Percentiles rank a stretch among this genome's conserved stretches.
phyloP scores from a whole-genome alignment of 2,888 invertebrate genomes.

The Brachyptera putata region DNA sequence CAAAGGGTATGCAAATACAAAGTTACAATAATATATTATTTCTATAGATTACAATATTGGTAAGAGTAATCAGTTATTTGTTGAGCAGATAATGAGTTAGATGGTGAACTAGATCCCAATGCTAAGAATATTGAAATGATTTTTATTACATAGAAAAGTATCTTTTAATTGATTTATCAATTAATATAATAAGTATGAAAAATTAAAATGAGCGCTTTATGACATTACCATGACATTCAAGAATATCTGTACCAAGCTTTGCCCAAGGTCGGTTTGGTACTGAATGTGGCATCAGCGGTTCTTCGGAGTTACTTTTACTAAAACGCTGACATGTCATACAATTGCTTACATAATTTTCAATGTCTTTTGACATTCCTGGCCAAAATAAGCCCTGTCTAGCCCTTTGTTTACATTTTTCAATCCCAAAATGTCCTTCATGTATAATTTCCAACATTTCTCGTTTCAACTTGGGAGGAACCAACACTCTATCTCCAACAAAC shows the following conservation, averaged over 20 bases:
- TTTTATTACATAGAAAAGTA: no score
- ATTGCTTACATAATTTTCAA: constrained; percentile 33
- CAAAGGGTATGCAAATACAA: no score
- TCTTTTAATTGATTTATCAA: no score
- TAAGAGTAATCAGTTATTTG: no score
- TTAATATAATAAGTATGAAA: no score
- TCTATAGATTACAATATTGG: no score
- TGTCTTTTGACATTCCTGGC: constrained; percentile 33
- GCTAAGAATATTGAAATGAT: no score
- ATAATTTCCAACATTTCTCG: background rate
- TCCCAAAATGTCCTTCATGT: constrained; percentile 20
- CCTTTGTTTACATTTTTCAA: constrained; percentile 5
- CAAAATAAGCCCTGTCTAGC: constrained; percentile 1
- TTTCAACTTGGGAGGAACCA: constrained; percentile 11
- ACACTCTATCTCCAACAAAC: background rate
- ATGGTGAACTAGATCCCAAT: no score
- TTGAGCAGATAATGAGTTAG: no score
- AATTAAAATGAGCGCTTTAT: no score
- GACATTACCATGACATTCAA: constrained; percentile 14
- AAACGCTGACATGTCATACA: constrained; percentile 19
- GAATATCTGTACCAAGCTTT: background rate
- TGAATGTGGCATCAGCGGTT: constrained; percentile 31
- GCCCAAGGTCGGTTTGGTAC: constrained; percentile 23
- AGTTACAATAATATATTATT: no score
- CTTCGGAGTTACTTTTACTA: constrained; percentile 27